phyloP scores from a whole-genome alignment of 1,140 invertebrate genomes.

The Dolichoris vasculosae region DNA sequence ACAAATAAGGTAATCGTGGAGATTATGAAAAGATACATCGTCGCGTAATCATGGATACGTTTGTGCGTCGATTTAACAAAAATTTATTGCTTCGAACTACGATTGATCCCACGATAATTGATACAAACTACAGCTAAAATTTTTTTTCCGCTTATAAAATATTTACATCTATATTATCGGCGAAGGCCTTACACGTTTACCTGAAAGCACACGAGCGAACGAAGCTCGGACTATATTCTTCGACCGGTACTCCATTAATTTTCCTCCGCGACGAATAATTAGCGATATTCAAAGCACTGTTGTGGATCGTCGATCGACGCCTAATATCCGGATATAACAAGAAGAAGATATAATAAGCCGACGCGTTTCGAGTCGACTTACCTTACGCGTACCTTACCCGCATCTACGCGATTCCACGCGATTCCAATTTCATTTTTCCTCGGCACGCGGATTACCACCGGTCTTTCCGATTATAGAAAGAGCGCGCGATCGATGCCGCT shows the following conservation, averaged over 20 bases:
- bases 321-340: background rate
- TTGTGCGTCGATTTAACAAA: no score
- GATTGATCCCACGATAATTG: background rate
- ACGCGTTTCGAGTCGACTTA: background rate
- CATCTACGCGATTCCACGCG: background rate
- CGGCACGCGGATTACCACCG: constrained; percentile 20
- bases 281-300: background rate
- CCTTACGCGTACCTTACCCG: background rate
- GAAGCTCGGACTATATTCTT: background rate
- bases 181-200: background rate
- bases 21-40: no score
- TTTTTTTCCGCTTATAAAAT: background rate
- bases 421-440: constrained; percentile 22
- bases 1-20: no score
- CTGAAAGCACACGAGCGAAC: background rate
- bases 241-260: background rate
- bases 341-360: background rate
- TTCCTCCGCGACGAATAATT: background rate
- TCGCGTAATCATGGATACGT: no score
- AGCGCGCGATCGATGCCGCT: constrained; percentile 39
- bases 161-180: background rate
- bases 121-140: background rate
- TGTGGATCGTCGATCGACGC: background rate
- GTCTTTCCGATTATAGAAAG: constrained; percentile 27
- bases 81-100: no score